These are phyloP conservation scores for Lepilemur septentrionalis DNA, from an alignment of 2,797 vertebrate species.

Conservation along the genomic window DNA sequence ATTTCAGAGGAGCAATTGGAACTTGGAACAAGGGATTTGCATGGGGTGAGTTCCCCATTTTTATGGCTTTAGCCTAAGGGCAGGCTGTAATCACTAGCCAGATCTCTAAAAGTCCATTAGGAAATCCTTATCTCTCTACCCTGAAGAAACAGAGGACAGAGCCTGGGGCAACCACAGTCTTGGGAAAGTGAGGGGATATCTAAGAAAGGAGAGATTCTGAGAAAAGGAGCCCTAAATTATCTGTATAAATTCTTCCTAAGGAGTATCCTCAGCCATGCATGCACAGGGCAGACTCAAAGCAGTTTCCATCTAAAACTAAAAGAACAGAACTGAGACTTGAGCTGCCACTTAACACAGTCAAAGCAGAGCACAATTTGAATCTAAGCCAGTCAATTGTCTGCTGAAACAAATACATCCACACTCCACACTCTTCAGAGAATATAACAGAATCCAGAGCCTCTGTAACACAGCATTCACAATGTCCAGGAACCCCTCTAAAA, in stretches of 20 bases:
- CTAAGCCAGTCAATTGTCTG: constrained; percentile 7
- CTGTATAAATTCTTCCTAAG: background rate
- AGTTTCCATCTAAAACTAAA: background rate
- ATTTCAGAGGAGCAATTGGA: background rate
- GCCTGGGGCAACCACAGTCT: background rate
- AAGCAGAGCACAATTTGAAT: background rate
- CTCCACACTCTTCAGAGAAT: constrained; percentile 36
- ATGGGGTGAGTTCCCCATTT: background rate
- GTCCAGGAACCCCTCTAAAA: constrained; percentile 36
- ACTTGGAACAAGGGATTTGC: background rate
- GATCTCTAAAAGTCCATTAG: constrained; percentile 9
- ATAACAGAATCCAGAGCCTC: background rate
- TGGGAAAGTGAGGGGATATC: constrained; percentile 2
- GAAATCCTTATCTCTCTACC: constrained; percentile 23
- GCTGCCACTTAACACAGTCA: background rate
- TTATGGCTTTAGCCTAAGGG: constrained; percentile 35
- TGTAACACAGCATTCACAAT: background rate
- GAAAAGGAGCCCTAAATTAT: constrained; percentile 32
- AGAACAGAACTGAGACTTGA: constrained; percentile 19
- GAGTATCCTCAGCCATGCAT: background rate
- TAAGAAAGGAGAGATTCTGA: constrained; percentile 46
- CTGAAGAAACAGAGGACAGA: constrained; percentile 24
- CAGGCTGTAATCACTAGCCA: constrained; percentile 9
- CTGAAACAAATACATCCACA: constrained; percentile 40
- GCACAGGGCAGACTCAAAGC: background rate